Base-by-base conservation (phyloP, 2,113 vertebrate species). In the Psittacara wagleri region DNA sequence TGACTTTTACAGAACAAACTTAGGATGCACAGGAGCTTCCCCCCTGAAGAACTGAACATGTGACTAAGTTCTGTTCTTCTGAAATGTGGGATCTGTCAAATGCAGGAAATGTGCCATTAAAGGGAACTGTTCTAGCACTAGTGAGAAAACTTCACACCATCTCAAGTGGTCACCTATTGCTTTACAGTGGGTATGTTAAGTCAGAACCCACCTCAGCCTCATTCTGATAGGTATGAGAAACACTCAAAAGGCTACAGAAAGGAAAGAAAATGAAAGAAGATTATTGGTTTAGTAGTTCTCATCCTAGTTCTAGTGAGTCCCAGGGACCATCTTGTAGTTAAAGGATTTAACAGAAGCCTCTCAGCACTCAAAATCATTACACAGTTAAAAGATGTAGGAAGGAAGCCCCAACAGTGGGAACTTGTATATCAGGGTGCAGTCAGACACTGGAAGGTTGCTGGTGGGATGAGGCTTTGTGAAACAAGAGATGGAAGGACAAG, bases 11-110 rank as follows among this genome's bases (percentile, higher is more conserved):
- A 80, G 83, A 72, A 39, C 48, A 77, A 59, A 33, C 12, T 39
- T 78, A 24, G 52, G 86, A 51, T 83, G 88, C 41, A 54, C 10
- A 80, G 94, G 94, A 83, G 96, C 86, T 97, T 96, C 77, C 84
- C 70, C 13, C 13, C 51, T 7, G 8, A 46, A 74, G 41, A 91
- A 66, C 35, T 88, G 24, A 83, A 8, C 16, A 48, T 14, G 55
- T 74, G 76, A 91, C 35, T 41, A 44, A 52, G 57, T 54, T 83
- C 49, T 75, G 74, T 67, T 83, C 62, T 28, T 81, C 18, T 85
- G 25, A 43, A 68, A 67, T 0, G 11, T 35, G 83, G 68, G 37
- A 83, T 68, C 79, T 76, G 57, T 59, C 63, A 81, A 91, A 93
- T 24, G 37, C 46, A 90, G 93, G 83, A 95, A 95, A 88, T 46